Evolutionary conservation across 1,140 invertebrate genomes (phyloP).

Genomic region (Meloidogyne chitwoodi): DNA sequence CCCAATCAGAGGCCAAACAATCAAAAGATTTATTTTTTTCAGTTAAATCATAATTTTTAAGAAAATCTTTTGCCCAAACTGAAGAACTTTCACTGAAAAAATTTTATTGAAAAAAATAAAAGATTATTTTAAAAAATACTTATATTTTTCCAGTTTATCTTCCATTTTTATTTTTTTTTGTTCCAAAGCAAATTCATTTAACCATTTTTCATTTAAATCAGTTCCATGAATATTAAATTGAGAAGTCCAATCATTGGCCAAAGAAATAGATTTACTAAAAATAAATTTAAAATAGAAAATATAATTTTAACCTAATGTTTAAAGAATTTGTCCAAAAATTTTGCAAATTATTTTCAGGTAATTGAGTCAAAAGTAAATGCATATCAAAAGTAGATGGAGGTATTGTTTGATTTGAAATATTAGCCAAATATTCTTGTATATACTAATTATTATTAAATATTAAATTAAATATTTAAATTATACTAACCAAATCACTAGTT

Average conservation of each 20-base stretch:
- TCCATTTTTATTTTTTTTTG: not conserved
- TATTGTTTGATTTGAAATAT: constrained; percentile 13
- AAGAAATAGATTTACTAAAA: not conserved
- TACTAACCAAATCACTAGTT: not conserved
- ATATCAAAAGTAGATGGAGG: constrained; percentile 25
- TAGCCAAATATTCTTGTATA: constrained; percentile 29
- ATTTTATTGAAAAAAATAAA: constrained; percentile 17
- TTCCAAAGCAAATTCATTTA: not conserved
- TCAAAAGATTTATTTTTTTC: not conserved
- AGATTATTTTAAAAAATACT: not conserved
- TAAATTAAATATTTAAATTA: not conserved
- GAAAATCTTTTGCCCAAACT: constrained; percentile 21
- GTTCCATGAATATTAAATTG: not conserved
- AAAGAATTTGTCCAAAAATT: not conserved
- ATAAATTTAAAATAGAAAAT: not conserved
- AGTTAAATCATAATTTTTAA: constrained; percentile 2
- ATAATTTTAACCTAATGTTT: not conserved
- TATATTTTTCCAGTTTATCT: not conserved
- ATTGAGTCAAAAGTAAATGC: constrained; percentile 9
- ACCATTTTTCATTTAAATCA: not conserved
- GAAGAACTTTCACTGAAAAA: constrained; percentile 20
- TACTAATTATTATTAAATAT: not conserved
- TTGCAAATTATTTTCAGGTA: constrained; percentile 2
- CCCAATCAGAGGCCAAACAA: not conserved
- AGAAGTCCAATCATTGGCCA: not conserved